Base-by-base conservation (phyloP, 2,797 vertebrate genomes). In the Microctenopoma stevenorrisi region DNA sequence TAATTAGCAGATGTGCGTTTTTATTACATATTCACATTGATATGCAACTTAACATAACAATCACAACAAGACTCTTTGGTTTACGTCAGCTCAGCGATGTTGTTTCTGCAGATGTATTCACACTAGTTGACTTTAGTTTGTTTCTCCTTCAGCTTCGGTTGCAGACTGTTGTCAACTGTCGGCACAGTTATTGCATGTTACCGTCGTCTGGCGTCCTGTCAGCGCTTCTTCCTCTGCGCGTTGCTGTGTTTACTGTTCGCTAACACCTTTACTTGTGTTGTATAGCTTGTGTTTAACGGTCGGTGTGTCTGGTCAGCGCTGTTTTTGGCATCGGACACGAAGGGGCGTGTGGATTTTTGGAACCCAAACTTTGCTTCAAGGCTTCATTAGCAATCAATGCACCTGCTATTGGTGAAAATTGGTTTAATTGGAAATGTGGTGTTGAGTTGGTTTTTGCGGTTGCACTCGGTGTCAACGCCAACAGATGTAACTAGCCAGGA, bases 1-100 rank as follows among this genome's bases (percentile, higher is more conserved):
- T 68, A 49, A 72, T 77, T 52, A 40, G 48, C 68, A 44, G 46
- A 54, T 58, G 22, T 76, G 15, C 57, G 59, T 67, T 55, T 61
- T 53, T 38, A 71, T 52, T 42, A 59, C 64, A 33, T 63, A 15
- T 61, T 84, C 60, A 37, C 62, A 53, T 72, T 68, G 48, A 47
- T 76, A 74, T 81, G 79, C 79, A 79, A 68, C 55, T 55, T 46
- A 33, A 61, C 66, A 60, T 69, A 48, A 35, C 35, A 46, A 74
- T 67, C 70, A 48, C 9, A 30, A 12, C 25, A 46, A 68, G 35
- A 63, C 66, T 46, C 33, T 84, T 59, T 56, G 11, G 72, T 85
- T 81, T 71, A 59, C 47, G 49, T 38, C 9, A 15, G 28, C n/a
- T 74, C 53, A 30, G 42, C 18, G 38, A 60, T 53, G 61, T 15